These are phyloP conservation scores for Ceratina australensis DNA, from an alignment of 1,140 invertebrate genomes.

Conservation along the genomic window DNA sequence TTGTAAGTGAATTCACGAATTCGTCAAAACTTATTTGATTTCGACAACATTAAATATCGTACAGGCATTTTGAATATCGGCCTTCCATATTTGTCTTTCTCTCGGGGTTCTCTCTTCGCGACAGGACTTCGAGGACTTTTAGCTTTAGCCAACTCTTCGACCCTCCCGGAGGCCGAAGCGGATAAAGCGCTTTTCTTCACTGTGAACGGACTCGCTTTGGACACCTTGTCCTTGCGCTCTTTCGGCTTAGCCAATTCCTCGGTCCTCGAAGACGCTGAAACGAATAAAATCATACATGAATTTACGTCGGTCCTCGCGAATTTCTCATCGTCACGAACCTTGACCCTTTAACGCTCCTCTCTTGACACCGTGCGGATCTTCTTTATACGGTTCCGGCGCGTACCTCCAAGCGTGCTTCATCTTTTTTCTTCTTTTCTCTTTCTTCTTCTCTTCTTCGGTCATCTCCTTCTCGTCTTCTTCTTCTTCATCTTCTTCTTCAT, in stretches of 20 bases:
- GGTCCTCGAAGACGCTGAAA: slow-evolving; percentile 46
- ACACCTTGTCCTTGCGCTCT: background rate
- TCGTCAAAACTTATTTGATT: background rate
- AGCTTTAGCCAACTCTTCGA: slow-evolving; percentile 56
- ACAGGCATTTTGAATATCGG: slow-evolving; percentile 60
- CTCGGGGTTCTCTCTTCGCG: slow-evolving; percentile 45
- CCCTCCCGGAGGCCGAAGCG: slow-evolving; percentile 22
- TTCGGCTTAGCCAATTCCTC: slow-evolving; percentile 37
- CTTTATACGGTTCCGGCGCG: slow-evolving; percentile 40
- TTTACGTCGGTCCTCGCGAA: background rate
- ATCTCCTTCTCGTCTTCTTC: background rate
- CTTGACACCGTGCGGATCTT: slow-evolving; percentile 27
- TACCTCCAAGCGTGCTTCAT: slow-evolving; percentile 62
- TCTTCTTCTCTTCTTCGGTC: background rate
- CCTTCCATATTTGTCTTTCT: slow-evolving; percentile 56
- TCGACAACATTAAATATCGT: slow-evolving; percentile 3
- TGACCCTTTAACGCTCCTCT: slow-evolving; percentile 38
- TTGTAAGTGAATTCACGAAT: background rate
- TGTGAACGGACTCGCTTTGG: slow-evolving; percentile 44
- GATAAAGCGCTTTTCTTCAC: slow-evolving; percentile 55
- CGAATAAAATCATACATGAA: background rate
- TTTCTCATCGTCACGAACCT: slow-evolving; percentile 17
- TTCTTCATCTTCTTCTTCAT: too few species aligned
- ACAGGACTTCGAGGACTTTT: slow-evolving; percentile 44
- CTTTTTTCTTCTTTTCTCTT: slow-evolving; percentile 27